Evolutionary conservation across 2,888 invertebrate species (phyloP).

Genomic region (Urechis unicinctus): DNA sequence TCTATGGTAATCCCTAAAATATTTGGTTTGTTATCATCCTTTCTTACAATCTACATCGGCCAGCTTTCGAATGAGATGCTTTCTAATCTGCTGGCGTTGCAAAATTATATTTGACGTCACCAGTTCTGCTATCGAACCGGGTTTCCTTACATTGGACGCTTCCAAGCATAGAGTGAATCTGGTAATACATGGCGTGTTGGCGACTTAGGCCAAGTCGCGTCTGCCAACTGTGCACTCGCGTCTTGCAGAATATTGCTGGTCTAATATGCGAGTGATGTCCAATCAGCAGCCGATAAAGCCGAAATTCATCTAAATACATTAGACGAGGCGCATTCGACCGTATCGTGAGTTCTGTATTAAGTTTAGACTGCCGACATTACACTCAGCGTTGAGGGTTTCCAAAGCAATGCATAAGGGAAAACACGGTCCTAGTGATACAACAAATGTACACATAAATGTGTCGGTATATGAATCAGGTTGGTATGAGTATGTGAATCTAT

Average conservation of each 20-base stretch:
- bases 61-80: too few species aligned
- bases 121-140: too few species aligned
- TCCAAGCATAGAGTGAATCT: slow-evolving; percentile 7
- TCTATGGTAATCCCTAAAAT: too few species aligned
- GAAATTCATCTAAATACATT: slow-evolving; percentile 4
- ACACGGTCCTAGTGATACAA: too few species aligned
- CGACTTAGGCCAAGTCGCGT: slow-evolving; percentile 1
- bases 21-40: too few species aligned
- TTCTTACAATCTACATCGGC: too few species aligned
- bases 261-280: slow-evolving; percentile 5
- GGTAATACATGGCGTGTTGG: slow-evolving; percentile 2
- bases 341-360: slow-evolving; percentile 5
- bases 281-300: slow-evolving; percentile 7
- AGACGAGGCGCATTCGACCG: slow-evolving; percentile 10
- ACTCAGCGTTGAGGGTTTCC: slow-evolving; percentile 5
- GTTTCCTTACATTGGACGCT: slow-evolving; percentile 3
- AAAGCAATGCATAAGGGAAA: too few species aligned
- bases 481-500: too few species aligned
- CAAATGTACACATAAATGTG: too few species aligned
- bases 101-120: too few species aligned
- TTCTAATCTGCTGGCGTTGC: too few species aligned
- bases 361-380: background rate
- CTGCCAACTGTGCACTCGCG: slow-evolving; percentile 4
- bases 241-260: slow-evolving; percentile 6
- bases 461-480: too few species aligned